Base-by-base conservation (phyloP, 64 coral and sea anemone species). In the Porites australiensis region DNA sequence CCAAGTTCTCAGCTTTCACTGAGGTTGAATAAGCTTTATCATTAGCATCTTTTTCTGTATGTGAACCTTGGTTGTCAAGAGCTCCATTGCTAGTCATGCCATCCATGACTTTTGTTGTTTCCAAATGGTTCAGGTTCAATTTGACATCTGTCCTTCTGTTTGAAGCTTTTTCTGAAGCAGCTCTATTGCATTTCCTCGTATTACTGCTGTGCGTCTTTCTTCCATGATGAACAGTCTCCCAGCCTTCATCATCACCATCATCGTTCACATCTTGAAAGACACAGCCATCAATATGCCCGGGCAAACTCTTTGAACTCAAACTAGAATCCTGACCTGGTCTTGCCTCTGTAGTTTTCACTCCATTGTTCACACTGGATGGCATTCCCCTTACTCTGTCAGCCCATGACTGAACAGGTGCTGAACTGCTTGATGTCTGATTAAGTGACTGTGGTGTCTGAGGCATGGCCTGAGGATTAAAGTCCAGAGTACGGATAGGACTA, bases 141-240 rank as follows among this genome's bases (percentile, higher is more conserved):
- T 20, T 84, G 3, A n/a, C 22, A 47, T 85, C 48, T 47, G 15
- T 23, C 72, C 74, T 89, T 68, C 20, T 68, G 57, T 27, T 84
- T 69, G 53, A 75, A n/a, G 19, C 1, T 27, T 67, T 50, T 5
- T 89, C 92, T 13, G 5, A 9, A 22, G 63, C 58, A 57, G 43
- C 64, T 48, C 83, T 79, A 9, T 75, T 43, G 18, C n/a, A 22
- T 83, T 61, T 89, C 45, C 58, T 44, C 22, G 62, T n/a, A 19
- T 89, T 69, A 72, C 51, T 57, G 13, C 75, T 72, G 15, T 98
- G 75, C n/a, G 54, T 84, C 23, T 93, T 98, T 79, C 91, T 92
- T 11, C 91, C 94, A 63, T 79, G 91, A n/a, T 89, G 90, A 8
- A 98, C 96, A 22, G 96, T 98, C 72, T 98, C 96, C 96, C 96